Evolutionary conservation across 2,113 vertebrate genomes (phyloP), one percentile per base, ranked within the genome.

Genomic region (Agapornis roseicollis): DNA sequence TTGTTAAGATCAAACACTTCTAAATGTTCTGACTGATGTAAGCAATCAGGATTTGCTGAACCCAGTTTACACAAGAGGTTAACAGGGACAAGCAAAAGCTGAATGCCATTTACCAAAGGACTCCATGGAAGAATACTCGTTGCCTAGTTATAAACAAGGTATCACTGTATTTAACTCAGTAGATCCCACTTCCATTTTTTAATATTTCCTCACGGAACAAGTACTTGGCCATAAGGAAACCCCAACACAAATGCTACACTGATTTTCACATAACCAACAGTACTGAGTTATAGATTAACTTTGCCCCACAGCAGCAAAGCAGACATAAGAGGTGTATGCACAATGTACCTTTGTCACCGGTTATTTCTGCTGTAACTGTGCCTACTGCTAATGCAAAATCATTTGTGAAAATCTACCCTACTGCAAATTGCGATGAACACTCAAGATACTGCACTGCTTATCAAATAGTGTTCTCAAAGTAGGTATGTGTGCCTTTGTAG

Each of bases 21-120:
- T 78, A 46, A 68, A 81, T 29, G 61, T 71, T 63, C 69, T 2
- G 6, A 58, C 10, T 90, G 70, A 72, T 82, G 49, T 63, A 93
- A 89, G 42, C 55, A 80, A 24, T 13, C 50, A 17, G 37, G 7
- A 18, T 71, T 93, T 96, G 77, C 72, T 52, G 68, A 85, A 64
- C 33, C 24, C 49, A 18, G 56, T 88, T 90, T 84, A 86, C 69
- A 56, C 49, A 84, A 90, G 73, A 90, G 44, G 65, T 42, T 69
- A 89, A 74, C 12, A 31, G 0, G 5, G 61, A 69, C 69, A 92
- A 81, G 65, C 31, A 90, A 58, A 77, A 91, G 49, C n/a, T 28
- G 65, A 94, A 84, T 66, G 35, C 25, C 61, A 17, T 70, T 81
- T 78, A 61, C 22, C 10, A 64, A 61, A 29, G n/a, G 41, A 77